Evolutionary conservation across 1,140 invertebrate species (phyloP), one percentile per base, ranked within the genome.

Genomic region (Physella acuta): DNA sequence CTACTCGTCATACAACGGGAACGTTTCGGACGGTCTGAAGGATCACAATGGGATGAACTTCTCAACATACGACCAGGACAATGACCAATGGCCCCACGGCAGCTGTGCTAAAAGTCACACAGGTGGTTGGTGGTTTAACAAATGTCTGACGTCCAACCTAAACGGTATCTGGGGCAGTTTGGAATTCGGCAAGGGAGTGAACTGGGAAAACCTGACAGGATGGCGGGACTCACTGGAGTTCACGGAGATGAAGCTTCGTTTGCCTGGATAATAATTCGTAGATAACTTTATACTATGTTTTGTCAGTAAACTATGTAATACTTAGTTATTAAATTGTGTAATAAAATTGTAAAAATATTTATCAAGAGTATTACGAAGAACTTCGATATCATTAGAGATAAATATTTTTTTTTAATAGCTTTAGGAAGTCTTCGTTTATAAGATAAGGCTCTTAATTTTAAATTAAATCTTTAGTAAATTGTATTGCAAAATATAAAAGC

Each of bases 1-100:
- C n/a, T n/a, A n/a, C n/a, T n/a, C n/a, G n/a, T n/a, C n/a, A n/a
- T 44, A 44, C 39, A 44, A 20, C 39, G 39, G 39, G 39, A 44
- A 8, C 8, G 39, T 20, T 44, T 8, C 8, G 39, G 39, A 44
- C 39, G 39, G 39, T 8, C 20, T 44, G 39, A 44, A 20, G 20
- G 39, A 44, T 3, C 90, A 92, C 73, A 88, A 90, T 14, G 89
- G 89, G 0, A 88, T 89, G 76, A 89, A 68, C 76, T 92, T 92
- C 78, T 90, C 89, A 28, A 91, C 90, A 0, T 84, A 85, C 44
- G 91, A 92, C 67, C 79, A 84, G n/a, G 91, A 92, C 76, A 89
- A 91, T 74, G 91, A 92, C 76, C 86, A 87, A 20, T 89, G 88
- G 82, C 79, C 84, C 20, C 88, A 90, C 8, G 89, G 89, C 33